Evolutionary conservation across 2,888 invertebrate genomes (phyloP).

Genomic region (Lycocerus yunnanus): DNA sequence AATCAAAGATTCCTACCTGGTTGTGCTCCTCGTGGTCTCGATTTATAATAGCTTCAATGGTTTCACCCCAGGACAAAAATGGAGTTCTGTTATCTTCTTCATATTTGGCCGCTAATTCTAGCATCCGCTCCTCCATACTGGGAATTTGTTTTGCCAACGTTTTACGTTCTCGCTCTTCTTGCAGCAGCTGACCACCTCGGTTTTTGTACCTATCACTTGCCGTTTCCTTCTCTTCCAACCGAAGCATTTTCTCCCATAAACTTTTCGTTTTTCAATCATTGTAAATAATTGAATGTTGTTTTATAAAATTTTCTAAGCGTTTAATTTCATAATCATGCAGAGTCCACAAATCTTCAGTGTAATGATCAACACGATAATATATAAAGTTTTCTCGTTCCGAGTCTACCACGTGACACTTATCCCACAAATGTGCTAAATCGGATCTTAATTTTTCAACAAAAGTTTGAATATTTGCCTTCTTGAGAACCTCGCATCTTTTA

Average conservation of each 20-base stretch:
- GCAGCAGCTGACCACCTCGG: slow-evolving; percentile 82
- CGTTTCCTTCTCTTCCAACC: slow-evolving; percentile 74
- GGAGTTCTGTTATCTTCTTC: slow-evolving; percentile 59
- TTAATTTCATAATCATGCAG: slow-evolving; percentile 79
- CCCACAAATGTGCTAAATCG: slow-evolving; percentile 77
- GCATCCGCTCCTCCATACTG: slow-evolving; percentile 71
- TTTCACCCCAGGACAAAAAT: slow-evolving; percentile 68
- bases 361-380: slow-evolving; percentile 69
- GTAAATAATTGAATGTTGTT: slow-evolving; percentile 70
- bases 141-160: slow-evolving; percentile 72
- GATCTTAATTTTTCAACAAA: slow-evolving; percentile 70
- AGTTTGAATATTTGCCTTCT: slow-evolving; percentile 73
- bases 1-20: slow-evolving; percentile 46
- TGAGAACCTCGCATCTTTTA: slow-evolving; percentile 73
- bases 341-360: slow-evolving; percentile 78
- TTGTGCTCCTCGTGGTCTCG: slow-evolving; percentile 67
- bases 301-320: slow-evolving; percentile 68
- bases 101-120: slow-evolving; percentile 60
- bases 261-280: slow-evolving; percentile 66
- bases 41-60: slow-evolving; percentile 65
- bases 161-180: slow-evolving; percentile 88
- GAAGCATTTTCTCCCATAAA: slow-evolving; percentile 76
- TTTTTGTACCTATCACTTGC: slow-evolving; percentile 85
- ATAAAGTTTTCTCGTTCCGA: slow-evolving; percentile 65
- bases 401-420: slow-evolving; percentile 72